Conservation (phyloP, 2,888 invertebrate species). For the Lapara coniferarum region DNA sequence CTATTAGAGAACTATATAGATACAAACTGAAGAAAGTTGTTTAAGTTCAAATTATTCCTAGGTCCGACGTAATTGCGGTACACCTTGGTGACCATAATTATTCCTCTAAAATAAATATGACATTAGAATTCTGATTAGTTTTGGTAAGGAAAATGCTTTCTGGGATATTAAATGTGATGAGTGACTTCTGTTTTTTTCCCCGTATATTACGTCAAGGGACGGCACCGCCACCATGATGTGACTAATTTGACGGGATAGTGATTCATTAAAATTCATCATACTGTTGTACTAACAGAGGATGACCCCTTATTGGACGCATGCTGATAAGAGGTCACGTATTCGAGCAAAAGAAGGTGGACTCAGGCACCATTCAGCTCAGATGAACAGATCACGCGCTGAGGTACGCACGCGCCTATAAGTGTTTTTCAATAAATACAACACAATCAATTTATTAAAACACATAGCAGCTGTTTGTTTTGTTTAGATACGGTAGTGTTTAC, state of each 20-base stretch:
- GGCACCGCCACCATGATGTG: constrained; percentile 23
- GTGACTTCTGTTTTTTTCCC: background rate
- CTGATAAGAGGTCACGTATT: constrained; percentile 70
- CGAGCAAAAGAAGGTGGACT: constrained; percentile 43
- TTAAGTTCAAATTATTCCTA: too few relatives aligned
- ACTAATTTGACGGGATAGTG: constrained; percentile 37
- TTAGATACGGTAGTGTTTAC: constrained; percentile 36
- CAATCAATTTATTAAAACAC: background rate
- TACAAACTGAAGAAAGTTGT: too few relatives aligned
- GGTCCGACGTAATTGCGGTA: background rate
- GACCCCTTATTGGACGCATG: constrained; percentile 39
- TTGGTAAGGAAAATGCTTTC: background rate
- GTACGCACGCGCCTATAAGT: constrained; percentile 59
- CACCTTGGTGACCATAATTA: background rate
- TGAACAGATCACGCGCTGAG: constrained; percentile 47
- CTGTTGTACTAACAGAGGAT: constrained; percentile 35
- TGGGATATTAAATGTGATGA: background rate
- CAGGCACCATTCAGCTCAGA: constrained; percentile 51
- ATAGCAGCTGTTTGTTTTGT: constrained; percentile 29
- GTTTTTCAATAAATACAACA: constrained; percentile 7
- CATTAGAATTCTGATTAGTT: background rate
- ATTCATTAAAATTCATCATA: constrained; percentile 38
- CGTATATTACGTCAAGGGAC: constrained; percentile 18
- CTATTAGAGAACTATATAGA: too few relatives aligned
- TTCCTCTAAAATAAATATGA: background rate